Conservation (phyloP, 2,113 vertebrate species). For the Gila orcuttii region DNA sequence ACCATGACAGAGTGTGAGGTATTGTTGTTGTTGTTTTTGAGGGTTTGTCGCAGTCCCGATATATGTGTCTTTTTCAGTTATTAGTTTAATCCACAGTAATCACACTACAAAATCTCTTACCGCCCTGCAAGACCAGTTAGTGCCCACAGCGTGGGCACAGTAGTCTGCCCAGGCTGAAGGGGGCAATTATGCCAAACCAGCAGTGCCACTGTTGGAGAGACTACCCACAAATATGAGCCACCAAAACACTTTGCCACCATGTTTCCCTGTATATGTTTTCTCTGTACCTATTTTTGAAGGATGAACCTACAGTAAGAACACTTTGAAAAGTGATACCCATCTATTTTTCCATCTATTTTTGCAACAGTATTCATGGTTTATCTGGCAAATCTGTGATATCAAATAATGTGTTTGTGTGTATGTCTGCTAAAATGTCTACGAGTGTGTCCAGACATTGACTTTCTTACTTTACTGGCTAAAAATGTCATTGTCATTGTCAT, state of each 20-base stretch:
- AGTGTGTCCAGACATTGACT: conserved; percentile 51
- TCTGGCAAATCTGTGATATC: conserved; percentile 4
- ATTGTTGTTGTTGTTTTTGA: conserved; percentile 42
- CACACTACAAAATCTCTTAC: conserved; percentile 11
- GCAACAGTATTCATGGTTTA: not conserved
- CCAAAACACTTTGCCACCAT: conserved; percentile 21
- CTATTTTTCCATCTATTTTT: conserved; percentile 12
- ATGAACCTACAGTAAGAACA: conserved; percentile 13
- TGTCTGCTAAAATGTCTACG: conserved; percentile 48
- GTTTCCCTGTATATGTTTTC: conserved; percentile 41
- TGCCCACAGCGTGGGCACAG: conserved; percentile 35
- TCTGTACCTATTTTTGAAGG: conserved; percentile 21
- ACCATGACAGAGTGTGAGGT: conserved; percentile 34
- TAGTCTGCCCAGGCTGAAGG: conserved; percentile 35
- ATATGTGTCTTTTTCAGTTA: not conserved
- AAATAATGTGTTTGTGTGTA: conserved; percentile 31
- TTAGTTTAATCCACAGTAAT: conserved; percentile 6
- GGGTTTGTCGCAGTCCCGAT: not conserved
- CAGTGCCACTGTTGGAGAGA: conserved; percentile 37
- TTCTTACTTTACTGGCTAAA: conserved; percentile 51
- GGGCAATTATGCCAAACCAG: conserved; percentile 43
- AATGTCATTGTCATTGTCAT: conserved; percentile 43
- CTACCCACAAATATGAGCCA: conserved; percentile 42
- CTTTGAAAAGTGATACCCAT: not conserved
- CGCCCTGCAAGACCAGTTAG: not conserved